Conservation (phyloP, 2,113 vertebrate genomes). For the Orientallactaga bullata region DNA sequence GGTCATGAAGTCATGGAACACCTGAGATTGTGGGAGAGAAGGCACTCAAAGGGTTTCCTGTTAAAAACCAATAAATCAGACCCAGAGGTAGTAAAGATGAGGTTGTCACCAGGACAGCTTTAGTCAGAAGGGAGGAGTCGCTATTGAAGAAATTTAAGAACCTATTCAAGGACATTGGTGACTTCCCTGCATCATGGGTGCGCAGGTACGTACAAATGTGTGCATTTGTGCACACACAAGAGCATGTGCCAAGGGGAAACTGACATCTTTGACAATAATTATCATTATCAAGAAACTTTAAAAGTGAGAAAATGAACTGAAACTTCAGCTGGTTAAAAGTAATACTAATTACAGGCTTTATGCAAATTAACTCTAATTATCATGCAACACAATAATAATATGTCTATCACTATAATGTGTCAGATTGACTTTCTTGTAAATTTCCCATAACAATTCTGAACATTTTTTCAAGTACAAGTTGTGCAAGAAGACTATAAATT, state of each 20-base stretch:
- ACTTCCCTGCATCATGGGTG: not conserved
- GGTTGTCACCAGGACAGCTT: not conserved
- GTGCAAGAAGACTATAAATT: constrained; percentile 38
- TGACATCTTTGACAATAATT: constrained; percentile 71
- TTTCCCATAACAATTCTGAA: constrained; percentile 58
- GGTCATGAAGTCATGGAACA: not conserved
- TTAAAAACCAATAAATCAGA: not conserved
- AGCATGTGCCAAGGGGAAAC: constrained; percentile 29
- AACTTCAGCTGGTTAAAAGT: constrained; percentile 68
- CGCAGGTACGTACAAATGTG: not conserved
- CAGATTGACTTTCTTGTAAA: constrained; percentile 67
- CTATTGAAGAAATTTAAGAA: not conserved
- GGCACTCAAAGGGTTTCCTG: not conserved
- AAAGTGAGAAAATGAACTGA: constrained; percentile 71
- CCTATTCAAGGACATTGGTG: not conserved
- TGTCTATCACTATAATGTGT: constrained; percentile 76
- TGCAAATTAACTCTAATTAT: constrained; percentile 77
- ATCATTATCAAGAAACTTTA: constrained; percentile 62
- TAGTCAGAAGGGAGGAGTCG: too few relatives aligned
- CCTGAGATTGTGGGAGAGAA: not conserved
- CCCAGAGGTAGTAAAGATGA: not conserved
- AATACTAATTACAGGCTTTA: constrained; percentile 76
- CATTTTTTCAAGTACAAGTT: constrained; percentile 52
- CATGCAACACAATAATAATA: constrained; percentile 77
- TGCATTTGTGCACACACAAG: fast-evolving